A percentile compares a stretch with the other conserved stretches of the same genome.
Conservation (phyloP, 2,888 invertebrate species). For the Sesamia inferens region DNA sequence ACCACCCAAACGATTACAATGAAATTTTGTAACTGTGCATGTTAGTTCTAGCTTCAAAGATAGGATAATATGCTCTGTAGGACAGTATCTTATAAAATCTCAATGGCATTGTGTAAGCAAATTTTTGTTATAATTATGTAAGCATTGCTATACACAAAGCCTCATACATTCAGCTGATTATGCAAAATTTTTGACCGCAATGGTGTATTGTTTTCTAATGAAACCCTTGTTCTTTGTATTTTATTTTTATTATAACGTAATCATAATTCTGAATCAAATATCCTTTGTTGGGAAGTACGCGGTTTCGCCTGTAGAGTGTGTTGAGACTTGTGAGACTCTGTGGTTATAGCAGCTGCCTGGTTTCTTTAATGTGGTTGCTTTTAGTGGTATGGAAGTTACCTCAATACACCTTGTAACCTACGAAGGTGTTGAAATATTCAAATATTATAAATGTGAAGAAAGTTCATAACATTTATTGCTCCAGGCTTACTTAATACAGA, state of each 20-base stretch:
- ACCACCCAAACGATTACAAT: not conserved
- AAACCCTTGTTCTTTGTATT: conserved; percentile 55
- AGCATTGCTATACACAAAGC: conserved; percentile 25
- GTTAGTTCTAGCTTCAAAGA: not conserved
- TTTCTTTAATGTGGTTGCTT: conserved; percentile 24
- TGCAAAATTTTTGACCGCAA: conserved; percentile 41
- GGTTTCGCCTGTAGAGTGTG: conserved; percentile 23
- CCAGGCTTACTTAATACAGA: too few species aligned
- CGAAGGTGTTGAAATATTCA: not conserved
- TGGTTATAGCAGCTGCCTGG: conserved; percentile 31
- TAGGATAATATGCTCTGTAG: not conserved
- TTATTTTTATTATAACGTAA: conserved; percentile 53
- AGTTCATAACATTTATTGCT: too few species aligned
- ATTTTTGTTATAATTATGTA: conserved; percentile 26
- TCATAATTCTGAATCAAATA: conserved; percentile 51
- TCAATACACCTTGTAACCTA: not conserved
- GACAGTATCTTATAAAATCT: conserved; percentile 4
- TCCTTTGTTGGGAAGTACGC: conserved; percentile 44
- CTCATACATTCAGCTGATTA: conserved; percentile 36
- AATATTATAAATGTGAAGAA: too few species aligned
- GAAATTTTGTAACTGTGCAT: not conserved
- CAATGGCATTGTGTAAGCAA: conserved; percentile 2
- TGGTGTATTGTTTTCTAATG: conserved; percentile 42
- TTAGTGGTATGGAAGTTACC: not conserved
- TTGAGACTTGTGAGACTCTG: not conserved